Evolutionary conservation across 2,888 invertebrate species (phyloP).

Genomic region (Drosophila nr. medialis): DNA sequence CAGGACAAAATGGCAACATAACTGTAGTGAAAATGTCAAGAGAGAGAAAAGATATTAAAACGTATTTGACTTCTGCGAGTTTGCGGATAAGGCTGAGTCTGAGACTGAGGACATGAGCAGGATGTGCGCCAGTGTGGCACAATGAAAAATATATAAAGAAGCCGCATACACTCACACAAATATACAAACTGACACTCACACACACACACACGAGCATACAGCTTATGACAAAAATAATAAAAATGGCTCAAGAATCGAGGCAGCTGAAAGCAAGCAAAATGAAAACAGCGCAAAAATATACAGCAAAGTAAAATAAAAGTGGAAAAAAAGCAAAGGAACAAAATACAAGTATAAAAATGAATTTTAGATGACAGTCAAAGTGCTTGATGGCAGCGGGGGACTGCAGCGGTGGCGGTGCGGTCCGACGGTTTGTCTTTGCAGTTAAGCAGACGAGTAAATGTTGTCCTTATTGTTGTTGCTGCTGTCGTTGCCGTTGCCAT

Average conservation of each 20-base stretch:
- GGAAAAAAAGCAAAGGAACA: conserved; percentile 36
- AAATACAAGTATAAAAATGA: conserved; percentile 81
- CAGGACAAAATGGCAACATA: conserved; percentile 78
- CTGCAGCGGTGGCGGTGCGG: conserved; percentile 20
- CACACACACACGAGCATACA: conserved; percentile 28
- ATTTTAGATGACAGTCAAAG: conserved; percentile 82
- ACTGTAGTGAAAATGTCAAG: conserved; percentile 83
- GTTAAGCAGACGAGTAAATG: conserved; percentile 81
- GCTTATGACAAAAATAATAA: conserved; percentile 81
- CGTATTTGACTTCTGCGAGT: conserved; percentile 82
- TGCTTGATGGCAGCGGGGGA: conserved; percentile 33
- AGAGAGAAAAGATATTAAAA: conserved; percentile 83
- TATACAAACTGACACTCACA: conserved; percentile 25
- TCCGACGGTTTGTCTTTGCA: conserved; percentile 78
- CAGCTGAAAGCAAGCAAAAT: conserved; percentile 59
- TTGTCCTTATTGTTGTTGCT: conserved; percentile 78
- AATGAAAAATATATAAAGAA: conserved; percentile 82
- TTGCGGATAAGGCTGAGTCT: conserved; percentile 54
- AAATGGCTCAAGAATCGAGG: conserved; percentile 79
- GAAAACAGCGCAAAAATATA: conserved; percentile 65
- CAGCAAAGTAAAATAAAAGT: conserved; percentile 60
- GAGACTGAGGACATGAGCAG: conserved; percentile 62
- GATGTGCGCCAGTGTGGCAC: conserved; percentile 80
- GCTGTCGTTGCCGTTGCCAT: conserved; percentile 16
- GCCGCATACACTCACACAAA: conserved; percentile 53